Evolutionary conservation across 1,140 invertebrate species (phyloP).

Genomic region (Melipona quadrifasciata): DNA sequence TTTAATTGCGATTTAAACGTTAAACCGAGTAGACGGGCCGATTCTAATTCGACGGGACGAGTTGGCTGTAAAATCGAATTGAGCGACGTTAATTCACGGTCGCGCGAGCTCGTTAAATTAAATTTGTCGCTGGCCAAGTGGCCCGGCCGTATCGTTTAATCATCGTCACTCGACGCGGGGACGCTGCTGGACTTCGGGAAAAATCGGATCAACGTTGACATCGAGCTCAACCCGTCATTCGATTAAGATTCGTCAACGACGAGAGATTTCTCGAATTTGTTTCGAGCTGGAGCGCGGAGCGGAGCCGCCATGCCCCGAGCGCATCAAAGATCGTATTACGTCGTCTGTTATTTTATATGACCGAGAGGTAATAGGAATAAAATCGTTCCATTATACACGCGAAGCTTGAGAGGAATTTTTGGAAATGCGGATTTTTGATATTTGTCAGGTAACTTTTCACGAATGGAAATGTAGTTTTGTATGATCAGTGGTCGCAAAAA

Average conservation of each 20-base stretch:
- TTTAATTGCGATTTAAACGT: constrained; percentile 15
- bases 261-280: not conserved
- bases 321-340: not conserved
- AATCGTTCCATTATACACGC: not conserved
- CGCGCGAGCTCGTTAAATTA: not conserved
- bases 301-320: not conserved
- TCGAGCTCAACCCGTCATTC: not conserved
- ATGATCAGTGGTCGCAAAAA: no score
- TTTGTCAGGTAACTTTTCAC: not conserved
- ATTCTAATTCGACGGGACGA: not conserved
- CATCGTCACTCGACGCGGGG: not conserved
- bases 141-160: not conserved
- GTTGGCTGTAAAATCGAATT: not conserved
- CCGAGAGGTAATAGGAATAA: not conserved
- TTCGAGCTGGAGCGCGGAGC: not conserved
- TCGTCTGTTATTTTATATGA: not conserved
- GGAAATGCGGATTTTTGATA: not conserved
- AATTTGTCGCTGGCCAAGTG: constrained; percentile 13
- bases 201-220: not conserved
- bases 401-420: not conserved
- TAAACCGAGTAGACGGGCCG: no score
- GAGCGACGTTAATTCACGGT: constrained; percentile 10
- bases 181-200: not conserved
- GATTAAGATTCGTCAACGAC: not conserved
- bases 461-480: no score